A percentile compares a stretch with the other conserved stretches of the same genome.
These are phyloP conservation scores for Esox niger DNA, from an alignment of 2,113 vertebrate genomes.

Conservation along the genomic window DNA sequence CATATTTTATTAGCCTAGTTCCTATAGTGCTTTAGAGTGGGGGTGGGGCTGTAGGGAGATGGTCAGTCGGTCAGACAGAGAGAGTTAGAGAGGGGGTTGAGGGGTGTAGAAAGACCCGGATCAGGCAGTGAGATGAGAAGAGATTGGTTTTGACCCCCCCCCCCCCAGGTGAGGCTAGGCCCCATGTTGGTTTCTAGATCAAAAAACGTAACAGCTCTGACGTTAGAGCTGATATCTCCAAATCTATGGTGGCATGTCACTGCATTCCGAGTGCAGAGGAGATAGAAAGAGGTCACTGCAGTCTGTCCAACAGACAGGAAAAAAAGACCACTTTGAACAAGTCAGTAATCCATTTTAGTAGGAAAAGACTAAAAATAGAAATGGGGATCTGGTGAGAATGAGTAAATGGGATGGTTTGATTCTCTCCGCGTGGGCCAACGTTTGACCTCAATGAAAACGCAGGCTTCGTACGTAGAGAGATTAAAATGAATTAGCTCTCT, in stretches of 20 bases:
- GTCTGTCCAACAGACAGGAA: background rate
- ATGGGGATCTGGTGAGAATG: background rate
- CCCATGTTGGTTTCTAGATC: background rate
- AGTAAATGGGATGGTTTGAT: background rate
- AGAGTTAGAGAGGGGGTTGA: background rate
- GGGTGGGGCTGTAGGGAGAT: constrained; percentile 13
- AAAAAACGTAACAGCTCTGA: background rate
- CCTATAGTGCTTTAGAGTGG: constrained; percentile 30
- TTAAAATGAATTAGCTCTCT: background rate
- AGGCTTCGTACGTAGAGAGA: constrained; percentile 3
- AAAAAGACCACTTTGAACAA: no score
- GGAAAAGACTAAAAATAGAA: background rate
- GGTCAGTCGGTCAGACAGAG: no score
- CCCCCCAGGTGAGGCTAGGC: background rate
- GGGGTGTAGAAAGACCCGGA: constrained; percentile 1
- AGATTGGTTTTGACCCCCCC: background rate
- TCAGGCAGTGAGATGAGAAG: background rate
- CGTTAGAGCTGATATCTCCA: background rate
- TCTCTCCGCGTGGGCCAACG: background rate
- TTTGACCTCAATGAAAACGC: background rate
- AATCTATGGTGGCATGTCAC: background rate
- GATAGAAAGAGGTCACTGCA: background rate
- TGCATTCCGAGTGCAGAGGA: background rate
- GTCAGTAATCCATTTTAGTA: no score
- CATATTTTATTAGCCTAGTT: constrained; percentile 64